Evolutionary conservation across 2,888 invertebrate species (phyloP), one percentile per base, ranked within the genome.

Genomic region (Torymus aiolomorphi): DNA sequence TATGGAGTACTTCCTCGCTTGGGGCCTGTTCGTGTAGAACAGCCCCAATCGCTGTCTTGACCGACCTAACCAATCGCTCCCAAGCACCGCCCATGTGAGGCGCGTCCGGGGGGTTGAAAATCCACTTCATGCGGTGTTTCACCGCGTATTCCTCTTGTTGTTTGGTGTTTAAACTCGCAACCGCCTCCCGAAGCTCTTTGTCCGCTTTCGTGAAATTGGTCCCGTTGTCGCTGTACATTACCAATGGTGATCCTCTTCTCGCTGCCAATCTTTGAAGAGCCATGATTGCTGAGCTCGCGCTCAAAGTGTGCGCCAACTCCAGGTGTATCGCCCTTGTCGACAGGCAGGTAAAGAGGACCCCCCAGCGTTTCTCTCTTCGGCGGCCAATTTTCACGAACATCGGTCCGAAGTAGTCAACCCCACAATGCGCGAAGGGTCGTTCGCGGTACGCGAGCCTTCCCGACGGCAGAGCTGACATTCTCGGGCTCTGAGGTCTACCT

Each of bases 311-410:
- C 16, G 57, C 57, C 57, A 57, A 57, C 14, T 57, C 57, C 14
- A 57, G 13, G 13, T 52, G 52, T 8, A 52, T 52, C 52, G 52
- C 52, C 8, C 13, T 8, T 52, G 52, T 52, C 52, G 52, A 11
- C 52, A 52, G 8, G 13, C 13, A 52, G 10, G 52, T 52, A 13
- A 52, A 52, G 10, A 57, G 5, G 13, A 57, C 57, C 5, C 57
- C 57, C 57, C 57, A 57, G 13, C 57, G 57, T 57, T 57, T 57
- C 16, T 57, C 57, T 52, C 52, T 52, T n/a, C n/a, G n/a, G n/a
- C n/a, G n/a, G n/a, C n/a, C n/a, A n/a, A n/a, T n/a, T n/a, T n/a
- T n/a, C n/a, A 52, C 52, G 12, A 52, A 52, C 52, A 52, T 52
- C 52, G 52, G 52, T 12, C 52, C 52, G 12, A 52, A 52, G 52